phyloP scores from a whole-genome alignment of 2,888 invertebrate species.

The Coelinius sp. region DNA sequence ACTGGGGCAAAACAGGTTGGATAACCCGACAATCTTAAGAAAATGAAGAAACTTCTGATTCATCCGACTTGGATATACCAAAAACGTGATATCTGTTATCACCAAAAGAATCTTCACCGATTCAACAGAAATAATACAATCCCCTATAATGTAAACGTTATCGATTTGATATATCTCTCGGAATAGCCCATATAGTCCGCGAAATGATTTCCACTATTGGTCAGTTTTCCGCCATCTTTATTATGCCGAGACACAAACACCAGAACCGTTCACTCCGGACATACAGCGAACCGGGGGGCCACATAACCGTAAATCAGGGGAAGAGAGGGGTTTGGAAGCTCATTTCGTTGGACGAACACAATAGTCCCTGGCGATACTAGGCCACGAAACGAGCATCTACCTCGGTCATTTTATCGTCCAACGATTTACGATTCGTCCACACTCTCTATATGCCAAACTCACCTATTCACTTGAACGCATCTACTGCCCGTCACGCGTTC shows the following conservation, averaged over 20 bases:
- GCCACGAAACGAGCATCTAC: slow-evolving; percentile 49
- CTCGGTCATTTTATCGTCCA: slow-evolving; percentile 57
- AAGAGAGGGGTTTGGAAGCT: slow-evolving; percentile 49
- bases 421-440: slow-evolving; percentile 61
- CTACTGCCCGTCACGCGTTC: slow-evolving; percentile 17
- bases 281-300: slow-evolving; percentile 29
- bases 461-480: slow-evolving; percentile 52
- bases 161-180: slow-evolving; percentile 3
- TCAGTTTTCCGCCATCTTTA: slow-evolving; percentile 19
- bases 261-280: slow-evolving; percentile 17
- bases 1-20: not conserved
- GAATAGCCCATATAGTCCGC: not conserved
- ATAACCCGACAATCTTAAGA: not conserved
- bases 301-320: slow-evolving; percentile 50
- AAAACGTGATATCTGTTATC: not conserved
- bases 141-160: not conserved
- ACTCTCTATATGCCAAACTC: slow-evolving; percentile 33
- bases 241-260: slow-evolving; percentile 25
- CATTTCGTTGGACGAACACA: slow-evolving; percentile 61
- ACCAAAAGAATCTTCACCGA: not conserved
- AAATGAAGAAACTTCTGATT: not conserved
- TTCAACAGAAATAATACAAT: slow-evolving; percentile 4
- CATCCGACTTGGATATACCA: not conserved
- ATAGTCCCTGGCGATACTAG: slow-evolving; percentile 55
- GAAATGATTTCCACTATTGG: slow-evolving; percentile 5